Percentiles rank a stretch among this genome's conserved stretches.
Evolutionary conservation across 2,113 vertebrate species (phyloP).

Genomic region (Plecotus auritus): DNA sequence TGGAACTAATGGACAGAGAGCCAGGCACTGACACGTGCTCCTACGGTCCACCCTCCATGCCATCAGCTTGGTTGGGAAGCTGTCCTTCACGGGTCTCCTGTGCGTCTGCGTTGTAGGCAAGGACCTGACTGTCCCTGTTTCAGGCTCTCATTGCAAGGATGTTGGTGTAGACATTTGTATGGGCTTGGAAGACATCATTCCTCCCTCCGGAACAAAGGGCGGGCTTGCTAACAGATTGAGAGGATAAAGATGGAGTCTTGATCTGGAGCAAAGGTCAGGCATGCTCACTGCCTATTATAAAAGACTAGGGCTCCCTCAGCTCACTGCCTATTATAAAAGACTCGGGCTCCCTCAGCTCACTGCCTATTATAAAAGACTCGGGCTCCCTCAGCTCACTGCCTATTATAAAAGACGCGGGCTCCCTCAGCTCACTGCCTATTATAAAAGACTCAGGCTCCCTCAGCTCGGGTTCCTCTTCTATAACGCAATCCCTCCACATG

Average conservation of each 20-base stretch:
- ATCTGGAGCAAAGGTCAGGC: neutral
- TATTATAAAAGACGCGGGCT: neutral
- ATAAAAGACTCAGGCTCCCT: neutral
- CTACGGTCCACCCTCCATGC: neutral
- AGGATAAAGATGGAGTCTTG: neutral
- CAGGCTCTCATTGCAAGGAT: neutral
- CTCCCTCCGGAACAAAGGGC: neutral
- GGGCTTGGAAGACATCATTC: neutral
- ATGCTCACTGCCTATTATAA: neutral
- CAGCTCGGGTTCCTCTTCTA: neutral
- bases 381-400: neutral
- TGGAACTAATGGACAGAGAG: neutral
- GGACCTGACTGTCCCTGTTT: neutral
- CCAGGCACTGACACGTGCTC: neutral
- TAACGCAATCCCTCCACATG: fast-evolving
- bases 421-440: no score
- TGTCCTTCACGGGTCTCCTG: neutral
- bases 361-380: no score
- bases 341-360: neutral
- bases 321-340: neutral
- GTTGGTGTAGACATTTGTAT: fast-evolving
- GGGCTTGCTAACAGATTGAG: neutral
- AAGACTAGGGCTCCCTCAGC: neutral
- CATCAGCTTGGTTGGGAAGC: neutral
- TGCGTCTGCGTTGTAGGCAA: neutral